phyloP scores from a whole-genome alignment of 2,888 invertebrate genomes.

The Nomada fabriciana region DNA sequence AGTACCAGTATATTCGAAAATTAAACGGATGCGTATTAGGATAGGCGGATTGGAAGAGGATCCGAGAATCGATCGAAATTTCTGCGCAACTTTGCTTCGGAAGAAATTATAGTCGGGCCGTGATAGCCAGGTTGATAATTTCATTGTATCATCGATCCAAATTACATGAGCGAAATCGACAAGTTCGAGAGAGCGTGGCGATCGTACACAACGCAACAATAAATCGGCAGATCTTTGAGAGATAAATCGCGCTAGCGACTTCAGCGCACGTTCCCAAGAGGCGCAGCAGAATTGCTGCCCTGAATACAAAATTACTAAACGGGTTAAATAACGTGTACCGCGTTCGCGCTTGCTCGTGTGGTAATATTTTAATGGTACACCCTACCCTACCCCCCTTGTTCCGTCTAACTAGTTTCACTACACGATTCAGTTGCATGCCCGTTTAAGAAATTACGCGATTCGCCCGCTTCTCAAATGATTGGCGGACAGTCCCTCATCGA shows the following conservation, averaged over 20 bases:
- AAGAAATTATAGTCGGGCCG: background rate
- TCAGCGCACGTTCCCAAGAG: slow-evolving; percentile 59
- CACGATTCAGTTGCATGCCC: slow-evolving; percentile 29
- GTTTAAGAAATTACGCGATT: slow-evolving; percentile 38
- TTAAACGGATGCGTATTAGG: too few relatives aligned
- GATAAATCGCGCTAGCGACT: slow-evolving; percentile 34
- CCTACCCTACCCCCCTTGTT: slow-evolving; percentile 20
- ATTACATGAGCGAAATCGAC: background rate
- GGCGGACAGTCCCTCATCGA: background rate
- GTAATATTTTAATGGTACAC: slow-evolving; percentile 44
- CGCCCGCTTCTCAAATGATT: background rate
- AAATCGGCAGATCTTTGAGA: slow-evolving; percentile 30
- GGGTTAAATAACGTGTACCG: slow-evolving; percentile 59
- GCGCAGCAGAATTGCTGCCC: slow-evolving; percentile 63
- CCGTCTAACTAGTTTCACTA: slow-evolving; percentile 45
- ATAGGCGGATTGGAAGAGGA: too few relatives aligned
- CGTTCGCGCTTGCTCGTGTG: slow-evolving; percentile 23
- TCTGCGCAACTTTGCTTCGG: too few relatives aligned
- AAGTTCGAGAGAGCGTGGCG: background rate
- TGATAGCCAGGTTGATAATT: background rate
- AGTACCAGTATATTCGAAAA: too few relatives aligned
- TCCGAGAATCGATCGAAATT: too few relatives aligned
- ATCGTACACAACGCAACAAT: background rate
- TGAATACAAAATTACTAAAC: slow-evolving; percentile 71
- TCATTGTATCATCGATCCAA: slow-evolving; percentile 11